These are phyloP conservation scores for Leuciscus idus DNA, from an alignment of 2,113 vertebrate species.

Conservation along the genomic window DNA sequence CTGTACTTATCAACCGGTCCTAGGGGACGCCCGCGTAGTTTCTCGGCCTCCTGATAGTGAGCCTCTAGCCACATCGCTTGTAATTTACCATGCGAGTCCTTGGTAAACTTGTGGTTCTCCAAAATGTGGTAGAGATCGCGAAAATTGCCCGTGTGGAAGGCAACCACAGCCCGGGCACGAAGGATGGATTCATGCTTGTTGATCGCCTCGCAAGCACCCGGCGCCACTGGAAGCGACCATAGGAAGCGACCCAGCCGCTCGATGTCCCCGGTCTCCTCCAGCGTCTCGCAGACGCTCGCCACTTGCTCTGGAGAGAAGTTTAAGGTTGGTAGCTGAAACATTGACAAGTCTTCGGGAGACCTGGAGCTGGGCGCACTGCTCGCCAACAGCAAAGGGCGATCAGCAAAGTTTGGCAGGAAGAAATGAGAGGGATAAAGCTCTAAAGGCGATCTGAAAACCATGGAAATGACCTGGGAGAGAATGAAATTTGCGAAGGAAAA, in stretches of 20 bases:
- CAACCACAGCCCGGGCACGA: slow-evolving; percentile 95
- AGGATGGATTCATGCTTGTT: slow-evolving; percentile 99
- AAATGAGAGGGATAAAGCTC: slow-evolving; percentile 99
- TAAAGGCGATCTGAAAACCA: slow-evolving; percentile 99
- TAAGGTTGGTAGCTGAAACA: slow-evolving; percentile 99
- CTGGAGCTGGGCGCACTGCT: slow-evolving; percentile 88
- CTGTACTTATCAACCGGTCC: slow-evolving; percentile 99
- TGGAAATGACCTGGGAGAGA: slow-evolving; percentile 96
- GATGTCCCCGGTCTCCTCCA: slow-evolving; percentile 99
- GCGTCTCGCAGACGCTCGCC: slow-evolving; percentile 99
- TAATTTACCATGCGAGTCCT: slow-evolving; percentile 98
- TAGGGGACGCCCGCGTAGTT: slow-evolving; percentile 95
- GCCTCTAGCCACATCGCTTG: slow-evolving; percentile 99
- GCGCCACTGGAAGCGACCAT: slow-evolving; percentile 98
- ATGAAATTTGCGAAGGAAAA: slow-evolving; percentile 84
- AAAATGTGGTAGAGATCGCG: slow-evolving; percentile 99
- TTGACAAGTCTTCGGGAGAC: slow-evolving; percentile 99
- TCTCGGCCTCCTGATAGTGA: slow-evolving; percentile 99
- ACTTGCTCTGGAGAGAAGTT: slow-evolving; percentile 99
- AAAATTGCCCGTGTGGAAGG: slow-evolving; percentile 99
- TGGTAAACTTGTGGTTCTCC: slow-evolving; percentile 99
- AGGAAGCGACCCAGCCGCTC: slow-evolving; percentile 98
- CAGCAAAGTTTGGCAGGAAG: slow-evolving; percentile 98
- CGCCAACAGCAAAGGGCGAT: slow-evolving; percentile 95
- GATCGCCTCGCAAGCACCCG: slow-evolving; percentile 98